These are phyloP conservation scores for Creontiades dilutus DNA, from an alignment of 2,888 invertebrate species.

Conservation along the genomic window DNA sequence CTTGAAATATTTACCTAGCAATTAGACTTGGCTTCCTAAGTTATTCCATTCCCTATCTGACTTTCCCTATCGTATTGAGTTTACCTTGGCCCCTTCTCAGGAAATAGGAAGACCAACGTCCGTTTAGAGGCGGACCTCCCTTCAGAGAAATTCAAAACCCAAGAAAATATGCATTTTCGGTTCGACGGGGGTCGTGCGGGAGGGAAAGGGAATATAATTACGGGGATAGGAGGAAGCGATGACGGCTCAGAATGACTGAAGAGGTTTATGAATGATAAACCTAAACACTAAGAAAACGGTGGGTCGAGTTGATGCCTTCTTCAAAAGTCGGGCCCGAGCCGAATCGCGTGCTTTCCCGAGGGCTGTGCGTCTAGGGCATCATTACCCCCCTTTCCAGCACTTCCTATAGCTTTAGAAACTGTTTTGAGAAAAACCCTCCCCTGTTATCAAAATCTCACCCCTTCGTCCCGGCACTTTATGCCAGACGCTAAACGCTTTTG, in stretches of 20 bases:
- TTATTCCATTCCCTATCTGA: neutral
- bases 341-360: neutral
- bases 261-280: slow-evolving; percentile 49
- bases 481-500: slow-evolving; percentile 55
- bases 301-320: slow-evolving; percentile 50
- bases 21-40: slow-evolving; percentile 24
- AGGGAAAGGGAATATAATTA: slow-evolving; percentile 12
- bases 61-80: neutral
- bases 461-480: neutral
- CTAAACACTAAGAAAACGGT: slow-evolving; percentile 40
- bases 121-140: slow-evolving; percentile 1
- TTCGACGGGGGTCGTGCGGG: neutral
- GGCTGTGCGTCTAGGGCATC: slow-evolving; percentile 38
- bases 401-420: slow-evolving; percentile 52
- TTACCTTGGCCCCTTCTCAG: neutral
- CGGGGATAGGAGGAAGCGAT: slow-evolving; percentile 34
- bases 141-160: slow-evolving; percentile 16
- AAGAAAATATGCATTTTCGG: slow-evolving; percentile 12
- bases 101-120: slow-evolving; percentile 45
- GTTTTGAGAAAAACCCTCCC: slow-evolving; percentile 4
- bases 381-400: slow-evolving; percentile 41
- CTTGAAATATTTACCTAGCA: slow-evolving; percentile 25
- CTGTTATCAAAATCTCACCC: neutral
- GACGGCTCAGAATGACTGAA: slow-evolving; percentile 30
- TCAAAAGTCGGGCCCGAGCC: neutral